Conservation (phyloP, 2,797 vertebrate species). For the Melanotaenia maccullochi region DNA sequence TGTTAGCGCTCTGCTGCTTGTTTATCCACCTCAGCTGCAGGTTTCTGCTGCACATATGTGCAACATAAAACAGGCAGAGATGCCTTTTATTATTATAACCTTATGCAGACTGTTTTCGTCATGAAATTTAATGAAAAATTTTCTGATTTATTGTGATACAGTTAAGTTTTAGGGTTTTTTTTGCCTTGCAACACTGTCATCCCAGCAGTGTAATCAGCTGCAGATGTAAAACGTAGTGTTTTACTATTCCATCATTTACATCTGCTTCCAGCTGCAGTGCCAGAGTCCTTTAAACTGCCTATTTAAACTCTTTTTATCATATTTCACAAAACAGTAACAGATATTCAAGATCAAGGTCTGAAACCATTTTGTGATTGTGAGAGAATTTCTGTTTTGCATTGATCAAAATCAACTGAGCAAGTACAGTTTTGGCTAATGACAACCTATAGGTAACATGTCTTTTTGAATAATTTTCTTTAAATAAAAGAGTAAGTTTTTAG, state of each 20-base stretch:
- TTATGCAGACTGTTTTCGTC: not conserved
- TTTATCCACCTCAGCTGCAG: constrained; percentile 10
- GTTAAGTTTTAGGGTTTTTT: no score
- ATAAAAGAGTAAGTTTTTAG: no score
- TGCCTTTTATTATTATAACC: not conserved
- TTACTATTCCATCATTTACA: not conserved
- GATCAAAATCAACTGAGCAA: no score
- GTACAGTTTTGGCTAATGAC: no score
- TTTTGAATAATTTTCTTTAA: no score
- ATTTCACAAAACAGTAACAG: no score
- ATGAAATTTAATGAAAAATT: not conserved
- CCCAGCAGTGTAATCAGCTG: not conserved
- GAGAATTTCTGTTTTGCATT: no score
- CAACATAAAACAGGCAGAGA: not conserved
- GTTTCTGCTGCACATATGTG: not conserved
- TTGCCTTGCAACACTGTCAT: not conserved
- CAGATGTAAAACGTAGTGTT: not conserved
- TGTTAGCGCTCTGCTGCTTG: constrained; percentile 34
- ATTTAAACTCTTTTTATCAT: no score
- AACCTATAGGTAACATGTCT: no score
- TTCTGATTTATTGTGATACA: no score
- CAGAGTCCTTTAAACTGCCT: no score
- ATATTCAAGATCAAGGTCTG: not conserved
- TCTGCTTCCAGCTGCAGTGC: not conserved
- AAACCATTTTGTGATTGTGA: not conserved